Evolutionary conservation across 2,797 vertebrate genomes (phyloP), one percentile per base, ranked within the genome.

Genomic region (Gymnodraco acuticeps): DNA sequence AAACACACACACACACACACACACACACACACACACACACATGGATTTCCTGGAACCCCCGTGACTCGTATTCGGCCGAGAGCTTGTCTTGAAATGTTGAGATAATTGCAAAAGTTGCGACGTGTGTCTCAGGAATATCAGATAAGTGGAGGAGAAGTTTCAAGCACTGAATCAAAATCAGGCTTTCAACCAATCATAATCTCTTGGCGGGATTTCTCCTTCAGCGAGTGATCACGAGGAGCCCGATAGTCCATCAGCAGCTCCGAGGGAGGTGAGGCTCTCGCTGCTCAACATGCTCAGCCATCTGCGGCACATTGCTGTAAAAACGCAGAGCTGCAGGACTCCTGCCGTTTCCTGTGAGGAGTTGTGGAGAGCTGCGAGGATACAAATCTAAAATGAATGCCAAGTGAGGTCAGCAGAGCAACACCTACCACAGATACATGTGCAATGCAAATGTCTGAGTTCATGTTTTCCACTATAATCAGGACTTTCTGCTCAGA

Each of bases 101-200:
- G 51, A 61, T 85, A 78, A 85, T 77, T 73, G 64, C 46, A n/a
- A 46, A 82, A 80, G 59, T 81, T 19, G 56, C 12, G 9, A 61
- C n/a, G 66, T 23, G 23, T 23, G 27, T 27, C 27, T 53, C 43
- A 27, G 33, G 47, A 64, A 63, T 72, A 73, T 78, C 73, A 50
- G 63, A 75, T 73, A 75, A 84, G 65, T 20, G n/a, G n/a, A n/a
- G n/a, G 23, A 78, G 62, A 75, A 62, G 45, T 63, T 83, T 87
- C 58, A 75, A 73, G 77, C 60, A 61, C 11, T 70, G 76, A 85
- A 84, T 90, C 75, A 74, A 79, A 87, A 85, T 64, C 45, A 41
- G 76, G 19, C 45, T 55, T 84, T 90, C 80, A 85, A 78, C 64
- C 78, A 85, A 89, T 90, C 83, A 85, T 83, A 78, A 86, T 70